Percentiles rank a stretch among this genome's conserved stretches.
phyloP scores from a whole-genome alignment of 2,797 vertebrate species.

The Simalia tracyae region DNA sequence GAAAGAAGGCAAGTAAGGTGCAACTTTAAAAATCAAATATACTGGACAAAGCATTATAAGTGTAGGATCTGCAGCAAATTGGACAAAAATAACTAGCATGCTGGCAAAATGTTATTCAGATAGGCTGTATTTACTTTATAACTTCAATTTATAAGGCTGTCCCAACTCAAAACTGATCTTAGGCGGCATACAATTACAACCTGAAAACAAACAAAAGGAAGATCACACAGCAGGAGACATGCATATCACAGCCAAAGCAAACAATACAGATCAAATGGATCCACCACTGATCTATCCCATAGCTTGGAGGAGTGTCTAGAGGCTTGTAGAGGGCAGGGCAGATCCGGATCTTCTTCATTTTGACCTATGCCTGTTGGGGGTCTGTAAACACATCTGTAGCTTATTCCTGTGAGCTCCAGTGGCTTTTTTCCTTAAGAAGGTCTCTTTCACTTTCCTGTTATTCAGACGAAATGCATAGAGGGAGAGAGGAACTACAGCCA shows the following conservation, averaged over 20 bases:
- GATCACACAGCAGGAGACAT: neutral
- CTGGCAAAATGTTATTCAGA: neutral
- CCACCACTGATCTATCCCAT: neutral
- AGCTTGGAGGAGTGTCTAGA: neutral
- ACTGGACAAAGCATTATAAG: neutral
- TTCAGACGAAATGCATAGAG: too few species aligned
- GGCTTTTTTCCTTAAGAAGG: neutral
- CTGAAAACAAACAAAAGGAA: neutral
- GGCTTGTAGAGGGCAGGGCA: neutral
- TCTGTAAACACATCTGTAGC: neutral
- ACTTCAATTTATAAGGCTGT: neutral
- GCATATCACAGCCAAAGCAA: neutral
- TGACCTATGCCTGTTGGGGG: neutral
- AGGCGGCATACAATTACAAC: neutral
- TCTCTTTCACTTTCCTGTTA: neutral
- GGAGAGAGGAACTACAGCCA: too few species aligned
- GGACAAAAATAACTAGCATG: neutral
- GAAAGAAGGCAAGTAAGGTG: neutral
- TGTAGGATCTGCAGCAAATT: neutral
- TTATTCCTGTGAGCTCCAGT: neutral
- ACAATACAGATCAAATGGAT: neutral
- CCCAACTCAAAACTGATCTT: neutral
- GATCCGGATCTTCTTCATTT: neutral
- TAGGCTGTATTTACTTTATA: neutral
- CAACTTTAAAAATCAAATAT: neutral